A percentile compares a stretch with the other conserved stretches of the same genome.
Evolutionary conservation across 2,113 vertebrate species (phyloP).

Genomic region (Athene noctua): DNA sequence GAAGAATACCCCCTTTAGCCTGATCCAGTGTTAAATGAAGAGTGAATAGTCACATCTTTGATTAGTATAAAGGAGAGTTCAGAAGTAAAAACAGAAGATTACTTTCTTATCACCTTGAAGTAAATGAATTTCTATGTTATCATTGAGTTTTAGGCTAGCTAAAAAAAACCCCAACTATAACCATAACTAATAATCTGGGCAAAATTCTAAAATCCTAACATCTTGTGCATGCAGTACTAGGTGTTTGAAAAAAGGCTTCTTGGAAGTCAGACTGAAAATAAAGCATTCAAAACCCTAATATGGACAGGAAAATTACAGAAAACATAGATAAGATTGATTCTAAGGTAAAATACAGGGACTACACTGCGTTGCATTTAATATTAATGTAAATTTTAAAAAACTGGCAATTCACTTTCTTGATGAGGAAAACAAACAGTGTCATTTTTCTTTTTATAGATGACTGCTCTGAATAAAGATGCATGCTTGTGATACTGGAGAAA

Average conservation of each 20-base stretch:
- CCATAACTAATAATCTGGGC: background rate
- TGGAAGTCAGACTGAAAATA: background rate
- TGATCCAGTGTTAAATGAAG: background rate
- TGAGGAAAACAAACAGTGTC: background rate
- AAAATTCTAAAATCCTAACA: background rate
- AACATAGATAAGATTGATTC: background rate
- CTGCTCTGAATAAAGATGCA: background rate
- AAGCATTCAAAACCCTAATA: background rate
- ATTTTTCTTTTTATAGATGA: background rate
- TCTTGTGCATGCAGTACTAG: background rate
- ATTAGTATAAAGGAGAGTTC: background rate
- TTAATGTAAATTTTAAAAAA: background rate
- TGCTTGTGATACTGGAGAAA: background rate
- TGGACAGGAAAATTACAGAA: background rate
- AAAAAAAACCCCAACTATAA: background rate
- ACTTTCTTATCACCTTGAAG: background rate
- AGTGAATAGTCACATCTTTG: background rate
- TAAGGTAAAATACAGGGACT: background rate
- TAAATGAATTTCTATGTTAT: background rate
- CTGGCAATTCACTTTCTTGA: background rate
- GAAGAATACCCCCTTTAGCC: constrained; percentile 68
- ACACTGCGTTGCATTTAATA: background rate
- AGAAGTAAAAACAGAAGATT: background rate
- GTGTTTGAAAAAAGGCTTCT: background rate
- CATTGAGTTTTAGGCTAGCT: background rate